Evolutionary conservation across 2,888 invertebrate genomes (phyloP), one percentile per base, ranked within the genome.

Genomic region (Petrolisthes manimaculis): DNA sequence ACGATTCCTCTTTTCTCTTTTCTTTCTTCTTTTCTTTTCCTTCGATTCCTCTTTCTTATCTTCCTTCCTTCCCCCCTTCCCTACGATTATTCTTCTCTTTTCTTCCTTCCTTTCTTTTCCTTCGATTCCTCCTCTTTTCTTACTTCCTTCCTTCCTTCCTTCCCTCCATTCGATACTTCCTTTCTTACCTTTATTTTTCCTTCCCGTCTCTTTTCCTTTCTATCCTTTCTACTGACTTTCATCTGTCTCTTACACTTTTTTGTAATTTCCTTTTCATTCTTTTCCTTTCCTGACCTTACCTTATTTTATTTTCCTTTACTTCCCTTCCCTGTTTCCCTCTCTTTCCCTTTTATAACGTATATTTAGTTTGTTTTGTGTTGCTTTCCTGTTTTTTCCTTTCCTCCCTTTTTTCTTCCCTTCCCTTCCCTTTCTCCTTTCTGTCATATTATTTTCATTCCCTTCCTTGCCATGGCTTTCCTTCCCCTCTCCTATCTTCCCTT

Each of bases 311-410:
- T 56, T 81, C 81, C 55, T 56, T 81, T 56, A 55, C 81, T 81
- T 56, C 55, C 81, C 55, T 51, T 74, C 74, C 54, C 78, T 78
- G n/a, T 78, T 53, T 74, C 83, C 74, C 83, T 83, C 37, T 83
- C 74, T 83, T 74, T 83, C 83, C 74, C 74, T 74, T n/a, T 6
- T 82, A 12, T 53, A 54, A 6, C 56, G 12, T 24, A 14, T 54
- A 1, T 24, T 24, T 61, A 8, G 0, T 37, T 61, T 61, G 9
- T 21, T 56, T 61, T 61, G 56, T 53, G 18, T 61, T 61, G 12
- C 24, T 21, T 61, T 56, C 55, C 24, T 5, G 5, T 61, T 61
- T 61, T 53, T 24, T 3, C 80, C 55, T 51, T 56, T 21, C 0
- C 81, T 61, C 1, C 6, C 61, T 56, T 56, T 81, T 9, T 9